phyloP scores from a whole-genome alignment of 2,113 vertebrate species.

The Amphilophus citrinellus region DNA sequence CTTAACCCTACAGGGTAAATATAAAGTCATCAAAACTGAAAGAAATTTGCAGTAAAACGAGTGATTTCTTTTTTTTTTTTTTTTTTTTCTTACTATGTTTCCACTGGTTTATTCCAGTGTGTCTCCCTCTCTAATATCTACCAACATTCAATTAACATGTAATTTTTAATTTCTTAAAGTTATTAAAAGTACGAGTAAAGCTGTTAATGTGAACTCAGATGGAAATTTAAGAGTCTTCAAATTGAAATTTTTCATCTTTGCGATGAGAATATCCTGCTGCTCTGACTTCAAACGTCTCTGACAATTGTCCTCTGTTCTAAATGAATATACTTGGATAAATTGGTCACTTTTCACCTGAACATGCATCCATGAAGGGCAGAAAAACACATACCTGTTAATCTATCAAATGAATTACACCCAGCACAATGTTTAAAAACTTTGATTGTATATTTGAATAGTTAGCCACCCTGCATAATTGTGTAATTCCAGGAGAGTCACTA shows the following conservation, averaged over 20 bases:
- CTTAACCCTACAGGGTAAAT: conserved; percentile 64
- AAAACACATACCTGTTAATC: not conserved
- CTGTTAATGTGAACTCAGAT: conserved; percentile 40
- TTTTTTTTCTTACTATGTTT: not conserved
- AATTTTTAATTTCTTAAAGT: conserved; percentile 45
- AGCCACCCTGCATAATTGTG: conserved; percentile 31
- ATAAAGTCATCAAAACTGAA: conserved; percentile 49
- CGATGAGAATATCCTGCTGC: conserved; percentile 30
- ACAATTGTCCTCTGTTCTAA: conserved; percentile 31
- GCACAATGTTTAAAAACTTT: not conserved
- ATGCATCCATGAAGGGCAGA: conserved; percentile 37
- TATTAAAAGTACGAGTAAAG: conserved; percentile 37
- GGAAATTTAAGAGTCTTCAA: conserved; percentile 24
- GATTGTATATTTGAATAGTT: not conserved
- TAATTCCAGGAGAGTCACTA: conserved; percentile 34
- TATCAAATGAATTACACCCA: not conserved
- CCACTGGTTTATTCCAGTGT: conserved; percentile 22
- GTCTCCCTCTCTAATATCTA: conserved; percentile 41
- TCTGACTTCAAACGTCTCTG: conserved; percentile 26
- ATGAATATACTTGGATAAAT: conserved; percentile 5
- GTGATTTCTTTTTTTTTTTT: not conserved
- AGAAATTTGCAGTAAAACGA: conserved; percentile 44
- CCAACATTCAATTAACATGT: conserved; percentile 54
- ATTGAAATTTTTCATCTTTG: conserved; percentile 38
- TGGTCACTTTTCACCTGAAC: conserved; percentile 47